Base-by-base conservation (phyloP, 1,140 invertebrate species). In the Leptonema lineaticorne region DNA sequence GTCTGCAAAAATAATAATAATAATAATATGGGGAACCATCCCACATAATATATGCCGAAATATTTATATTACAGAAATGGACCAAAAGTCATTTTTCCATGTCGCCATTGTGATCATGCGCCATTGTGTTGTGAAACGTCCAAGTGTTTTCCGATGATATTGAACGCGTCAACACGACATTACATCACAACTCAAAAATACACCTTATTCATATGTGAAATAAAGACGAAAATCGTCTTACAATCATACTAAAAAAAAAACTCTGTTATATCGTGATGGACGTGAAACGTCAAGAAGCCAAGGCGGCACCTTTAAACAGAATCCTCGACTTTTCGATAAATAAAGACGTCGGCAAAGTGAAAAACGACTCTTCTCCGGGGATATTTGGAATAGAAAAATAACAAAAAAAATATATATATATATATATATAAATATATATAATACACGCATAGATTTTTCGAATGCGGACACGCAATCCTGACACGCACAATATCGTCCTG, bases 11-110 rank as follows among this genome's bases (percentile, higher is more conserved):
- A 33, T 6, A 33, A 33, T 6, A 33, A 33, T 33, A 41, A 41
- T 2, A 41, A 9, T 14, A 11, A 9, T 41, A 41, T 41, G 11
- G 37, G 37, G 11, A 41, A 14, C 37, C 37, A 16, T 41, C 16
- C 16, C 28, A 22, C 57, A 29, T 27, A 11, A 20, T n/a, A 69
- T 27, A 67, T 72, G 71, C 68, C 71, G 71, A 72, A 72, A 72
- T 72, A 72, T 72, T 72, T 72, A 72, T 67, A 69, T 30, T 64
- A 18, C 20, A 27, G 29, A 48, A 18, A 69, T 68, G 70, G 65
- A 68, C 65, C 28, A 20, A n/a, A n/a, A 65, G 64, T 66, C 68
- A 72, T 72, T 72, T 67, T 64, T 69, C 71, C 59, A 11, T 26
- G 65, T 69, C 65, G 45, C 65, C 46, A 59, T 71, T 71, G 62